Evolutionary conservation across 2,113 vertebrate species (phyloP).

Genomic region (Sylvicapra grimmia): DNA sequence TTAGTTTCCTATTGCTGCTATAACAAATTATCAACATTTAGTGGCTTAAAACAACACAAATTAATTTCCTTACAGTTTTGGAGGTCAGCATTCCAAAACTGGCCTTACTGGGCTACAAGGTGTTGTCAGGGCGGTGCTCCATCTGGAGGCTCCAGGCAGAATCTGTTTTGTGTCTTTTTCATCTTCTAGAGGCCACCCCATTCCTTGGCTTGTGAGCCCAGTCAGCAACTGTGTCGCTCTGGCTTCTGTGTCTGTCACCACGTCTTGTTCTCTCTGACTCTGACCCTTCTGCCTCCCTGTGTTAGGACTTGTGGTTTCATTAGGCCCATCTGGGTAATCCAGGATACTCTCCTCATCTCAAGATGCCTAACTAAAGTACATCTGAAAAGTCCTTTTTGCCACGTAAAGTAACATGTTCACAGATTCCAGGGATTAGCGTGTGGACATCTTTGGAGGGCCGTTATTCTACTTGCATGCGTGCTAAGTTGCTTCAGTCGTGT

Average conservation of each 20-base stretch:
- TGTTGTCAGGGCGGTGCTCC: neutral
- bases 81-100: neutral
- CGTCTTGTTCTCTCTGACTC: neutral
- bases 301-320: neutral
- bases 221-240: neutral
- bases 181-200: neutral
- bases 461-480: neutral
- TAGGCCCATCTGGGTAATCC: neutral
- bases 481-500: neutral
- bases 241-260: neutral
- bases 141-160: neutral
- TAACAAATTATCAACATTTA: neutral
- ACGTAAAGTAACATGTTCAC: neutral
- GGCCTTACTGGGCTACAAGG: neutral
- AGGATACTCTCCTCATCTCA: neutral
- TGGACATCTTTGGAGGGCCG: neutral
- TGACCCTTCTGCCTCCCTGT: neutral
- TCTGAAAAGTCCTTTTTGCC: neutral
- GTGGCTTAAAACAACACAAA: neutral
- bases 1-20: neutral
- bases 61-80: neutral
- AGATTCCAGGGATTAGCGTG: neutral
- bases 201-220: neutral
- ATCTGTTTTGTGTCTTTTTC: neutral
- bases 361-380: neutral